Evolutionary conservation across 2,797 vertebrate genomes (phyloP), one percentile per base, ranked within the genome.

Genomic region (Scomberomorus guttatus): DNA sequence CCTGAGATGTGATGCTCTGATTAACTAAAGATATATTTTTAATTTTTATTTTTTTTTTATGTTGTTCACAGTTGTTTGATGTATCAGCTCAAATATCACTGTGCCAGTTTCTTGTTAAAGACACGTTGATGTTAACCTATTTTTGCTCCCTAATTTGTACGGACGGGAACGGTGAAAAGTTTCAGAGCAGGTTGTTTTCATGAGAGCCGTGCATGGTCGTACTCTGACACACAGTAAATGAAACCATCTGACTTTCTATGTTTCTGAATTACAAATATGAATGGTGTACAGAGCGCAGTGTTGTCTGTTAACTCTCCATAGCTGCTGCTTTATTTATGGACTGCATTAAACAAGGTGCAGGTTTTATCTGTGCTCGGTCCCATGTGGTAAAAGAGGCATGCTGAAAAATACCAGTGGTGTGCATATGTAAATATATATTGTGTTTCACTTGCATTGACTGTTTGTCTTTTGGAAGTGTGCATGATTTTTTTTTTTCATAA

Each of bases 351-450:
- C 24, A 51, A 63, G 62, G 71, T 78, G 70, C 82, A 82, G 84
- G 68, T 77, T 82, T 68, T 67, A 57, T 84, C 63, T 77, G 56
- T 72, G 50, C 66, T 80, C 20, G 3, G 69, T 74, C 62, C 80
- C 58, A 22, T 70, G 87, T 90, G 84, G 58, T 83, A 27, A 72
- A 71, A 66, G 60, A 86, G 81, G 83, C 80, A 86, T 87, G 89
- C 69, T 81, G 78, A 84, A 64, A 64, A 81, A 60, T 52, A 80
- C 57, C 72, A 80, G 39, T 86, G 80, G 60, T 87, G 88, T 90
- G 88, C 37, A 89, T 84, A 90, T 93, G 89, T 88, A 91, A 86
- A 93, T 91, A 90, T 88, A 67, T 81, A 68, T 68, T 46, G 75
- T 90, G 87, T 87, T 86, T 86, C 6, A 72, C 56, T 77, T 90